Evolutionary conservation across 1,140 invertebrate species (phyloP).

Genomic region (Nebria ingens): DNA sequence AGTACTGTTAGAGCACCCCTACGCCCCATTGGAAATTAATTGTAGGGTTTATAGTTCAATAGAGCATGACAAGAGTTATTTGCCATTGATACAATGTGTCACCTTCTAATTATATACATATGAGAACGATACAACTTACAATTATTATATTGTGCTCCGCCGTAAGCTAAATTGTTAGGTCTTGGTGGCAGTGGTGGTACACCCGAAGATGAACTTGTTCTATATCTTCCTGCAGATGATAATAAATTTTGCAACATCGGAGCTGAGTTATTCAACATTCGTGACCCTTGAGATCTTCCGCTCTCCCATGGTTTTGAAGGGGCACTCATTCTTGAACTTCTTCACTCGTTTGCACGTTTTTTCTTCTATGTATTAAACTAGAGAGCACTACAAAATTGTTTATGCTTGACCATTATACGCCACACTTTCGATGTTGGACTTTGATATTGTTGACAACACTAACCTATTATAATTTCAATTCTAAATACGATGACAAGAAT

Average conservation of each 20-base stretch:
- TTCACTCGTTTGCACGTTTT: neutral
- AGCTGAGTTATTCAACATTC: slow-evolving; percentile 49
- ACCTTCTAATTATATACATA: neutral
- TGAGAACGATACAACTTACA: slow-evolving; percentile 6
- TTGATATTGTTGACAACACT: neutral
- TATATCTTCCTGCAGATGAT: neutral
- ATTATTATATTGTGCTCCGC: neutral
- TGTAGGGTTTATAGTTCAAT: too few relatives aligned
- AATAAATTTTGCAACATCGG: slow-evolving; percentile 22
- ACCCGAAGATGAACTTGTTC: slow-evolving; percentile 14
- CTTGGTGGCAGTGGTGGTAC: slow-evolving; percentile 27
- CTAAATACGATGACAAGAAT: too few relatives aligned
- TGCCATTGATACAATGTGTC: too few relatives aligned
- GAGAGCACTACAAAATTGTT: neutral
- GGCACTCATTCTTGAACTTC: neutral
- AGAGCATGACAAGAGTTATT: too few relatives aligned
- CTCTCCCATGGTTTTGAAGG: slow-evolving; percentile 4
- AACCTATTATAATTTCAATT: too few relatives aligned
- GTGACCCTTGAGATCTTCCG: slow-evolving; percentile 32
- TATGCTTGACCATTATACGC: neutral
- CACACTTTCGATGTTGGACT: neutral
- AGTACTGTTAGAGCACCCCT: too few relatives aligned
- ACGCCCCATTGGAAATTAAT: too few relatives aligned
- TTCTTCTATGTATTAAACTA: neutral
- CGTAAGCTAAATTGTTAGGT: slow-evolving; percentile 18